Base-by-base conservation (phyloP, 2,888 invertebrate genomes). In the Mythimna albipuncta region DNA sequence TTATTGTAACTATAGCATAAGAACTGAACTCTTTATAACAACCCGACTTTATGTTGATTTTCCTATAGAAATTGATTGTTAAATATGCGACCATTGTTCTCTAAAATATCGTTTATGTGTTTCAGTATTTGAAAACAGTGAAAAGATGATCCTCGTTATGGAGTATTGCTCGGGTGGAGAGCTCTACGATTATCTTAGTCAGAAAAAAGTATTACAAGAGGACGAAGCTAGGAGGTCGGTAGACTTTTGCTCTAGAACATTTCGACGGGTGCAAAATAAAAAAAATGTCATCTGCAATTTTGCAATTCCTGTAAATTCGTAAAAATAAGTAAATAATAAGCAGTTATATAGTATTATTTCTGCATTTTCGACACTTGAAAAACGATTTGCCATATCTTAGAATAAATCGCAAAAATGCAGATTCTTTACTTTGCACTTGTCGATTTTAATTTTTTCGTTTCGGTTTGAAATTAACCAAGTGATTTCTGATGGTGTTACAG, bases 121-220 rank as follows among this genome's bases (percentile, higher is more conserved):
- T 97, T 82, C 96, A 99, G 99, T 99, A 88, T 99, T 99, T 97
- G 99, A 99, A 97, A 99, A 99, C 96, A 98, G 99, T 90, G 99
- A 99, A 96, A 99, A 99, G 97, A 99, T 99, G 98, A 99, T 99
- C 87, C 97, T 99, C 84, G 99, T 99, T 50, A 99, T 99, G 99
- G 99, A 99, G 96, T 99, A 99, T 94, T 99, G 99, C 83, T 98
- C 98, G 77, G 99, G 99, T 75, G 99, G 99, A 75, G 99, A 99
- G 96, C 97, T 99, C 47, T 99, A 99, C 93, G 99, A 99, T 95
- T 99, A 99, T 95, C 97, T 99, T 86, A 99, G 98, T 91, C 98
- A 99, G 92, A 97, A 98, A 85, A 99, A 99, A 96, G 98, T 99
- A 85, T 97, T 99, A 85, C 97, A 97, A 83, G 99, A 99, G 92